These are phyloP conservation scores for Drosophila nigromelanica DNA, from an alignment of 1,140 invertebrate species.

Conservation along the genomic window DNA sequence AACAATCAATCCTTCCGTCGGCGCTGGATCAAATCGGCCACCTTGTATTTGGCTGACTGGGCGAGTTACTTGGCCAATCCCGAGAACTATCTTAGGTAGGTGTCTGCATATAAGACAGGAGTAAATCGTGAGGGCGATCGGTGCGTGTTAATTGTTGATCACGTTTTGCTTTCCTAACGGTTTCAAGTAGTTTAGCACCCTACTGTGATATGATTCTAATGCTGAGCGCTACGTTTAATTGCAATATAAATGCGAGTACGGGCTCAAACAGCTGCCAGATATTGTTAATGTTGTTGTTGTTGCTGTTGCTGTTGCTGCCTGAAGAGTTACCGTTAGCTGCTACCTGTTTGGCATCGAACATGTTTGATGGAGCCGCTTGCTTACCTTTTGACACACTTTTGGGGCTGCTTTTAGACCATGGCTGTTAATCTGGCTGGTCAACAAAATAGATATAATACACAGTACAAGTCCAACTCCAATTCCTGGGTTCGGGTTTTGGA, in stretches of 20 bases:
- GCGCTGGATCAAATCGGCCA: constrained; percentile 90
- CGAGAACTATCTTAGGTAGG: constrained; percentile 89
- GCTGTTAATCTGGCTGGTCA: constrained; percentile 72
- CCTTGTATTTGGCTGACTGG: constrained; percentile 90
- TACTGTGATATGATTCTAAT: constrained; percentile 50
- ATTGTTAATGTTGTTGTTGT: constrained; percentile 12
- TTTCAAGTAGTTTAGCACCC: constrained; percentile 67
- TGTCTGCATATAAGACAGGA: constrained; percentile 6
- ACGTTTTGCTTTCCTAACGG: constrained; percentile 63
- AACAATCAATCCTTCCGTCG: constrained; percentile 90
- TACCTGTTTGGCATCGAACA: constrained; percentile 73
- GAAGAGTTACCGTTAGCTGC: constrained; percentile 67
- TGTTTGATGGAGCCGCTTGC: constrained; percentile 43
- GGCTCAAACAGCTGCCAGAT: constrained; percentile 48
- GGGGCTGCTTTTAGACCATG: constrained; percentile 63
- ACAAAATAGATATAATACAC: constrained; percentile 25
- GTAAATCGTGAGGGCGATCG: constrained; percentile 19
- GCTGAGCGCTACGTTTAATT: constrained; percentile 29
- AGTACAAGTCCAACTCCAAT: constrained; percentile 37
- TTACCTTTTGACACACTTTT: constrained; percentile 68
- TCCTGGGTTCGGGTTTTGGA: constrained; percentile 15
- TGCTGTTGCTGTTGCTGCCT: constrained; percentile 22
- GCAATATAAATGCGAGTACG: constrained; percentile 20
- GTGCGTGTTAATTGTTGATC: constrained; percentile 62
- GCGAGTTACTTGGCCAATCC: constrained; percentile 90